Conservation (phyloP, 2,113 vertebrate genomes). For the Grammomys surdaster region DNA sequence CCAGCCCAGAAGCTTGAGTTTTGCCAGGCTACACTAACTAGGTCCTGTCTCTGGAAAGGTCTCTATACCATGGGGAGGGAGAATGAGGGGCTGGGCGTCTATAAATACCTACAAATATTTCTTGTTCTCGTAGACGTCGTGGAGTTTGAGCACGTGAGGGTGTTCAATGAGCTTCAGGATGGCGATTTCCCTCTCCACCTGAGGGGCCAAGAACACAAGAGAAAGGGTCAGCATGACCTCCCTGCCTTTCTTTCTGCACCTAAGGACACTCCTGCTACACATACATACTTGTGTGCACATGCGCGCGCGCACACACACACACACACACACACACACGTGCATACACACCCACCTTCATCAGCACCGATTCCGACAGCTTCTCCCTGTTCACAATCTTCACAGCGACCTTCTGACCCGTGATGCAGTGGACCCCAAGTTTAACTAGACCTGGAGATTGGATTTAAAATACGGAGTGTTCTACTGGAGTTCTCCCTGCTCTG, state of each 20-base stretch:
- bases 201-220: background rate
- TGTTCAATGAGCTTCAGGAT: slow-evolving; percentile 97
- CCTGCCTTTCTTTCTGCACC: fast-evolving
- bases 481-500: slow-evolving; percentile 83
- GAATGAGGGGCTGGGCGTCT: slow-evolving; percentile 61
- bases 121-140: slow-evolving; percentile 97
- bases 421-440: slow-evolving; percentile 95
- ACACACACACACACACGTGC: background rate
- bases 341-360: slow-evolving; percentile 91
- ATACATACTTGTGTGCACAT: slow-evolving; percentile 62
- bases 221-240: background rate
- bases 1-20: background rate
- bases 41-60: background rate
- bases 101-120: slow-evolving; percentile 96
- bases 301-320: slow-evolving; percentile 71
- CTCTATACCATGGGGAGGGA: background rate
- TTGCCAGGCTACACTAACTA: background rate
- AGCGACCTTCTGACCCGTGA: slow-evolving; percentile 95
- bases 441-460: slow-evolving; percentile 89
- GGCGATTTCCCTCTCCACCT: slow-evolving; percentile 97
- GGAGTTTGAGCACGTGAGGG: slow-evolving; percentile 96
- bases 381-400: slow-evolving; percentile 97
- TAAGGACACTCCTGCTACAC: fast-evolving
- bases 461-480: background rate
- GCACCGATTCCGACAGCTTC: slow-evolving; percentile 95